Base-by-base conservation (phyloP, 2,888 invertebrate species). In the Limnephilus lunatus region DNA sequence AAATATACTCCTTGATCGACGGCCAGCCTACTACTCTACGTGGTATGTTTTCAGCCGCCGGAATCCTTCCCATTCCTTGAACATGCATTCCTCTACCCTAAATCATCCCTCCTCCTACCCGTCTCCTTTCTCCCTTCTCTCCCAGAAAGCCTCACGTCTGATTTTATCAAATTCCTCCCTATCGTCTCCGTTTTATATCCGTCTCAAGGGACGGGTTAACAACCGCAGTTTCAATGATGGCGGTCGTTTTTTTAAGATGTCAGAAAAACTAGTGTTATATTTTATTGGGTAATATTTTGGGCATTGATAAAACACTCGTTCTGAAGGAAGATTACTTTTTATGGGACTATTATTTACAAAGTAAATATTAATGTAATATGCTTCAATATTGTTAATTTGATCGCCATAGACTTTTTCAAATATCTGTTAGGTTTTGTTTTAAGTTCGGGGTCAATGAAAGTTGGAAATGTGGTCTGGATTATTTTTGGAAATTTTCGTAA, bases 131-230 rank as follows among this genome's bases (percentile, higher is more conserved):
- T n/a, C 68, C 7, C 68, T 5, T 5, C 68, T 9, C 68, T 68
- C 83, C 25, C 25, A 25, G 32, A 12, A 9, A 83, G 25, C 83
- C 83, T 83, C 35, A 83, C 83, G 35, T 83, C 83, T 83, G 83
- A 83, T 83, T 83, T 83, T 83, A 83, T 83, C 83, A 31, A 83
- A 83, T 83, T 83, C 83, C 83, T 83, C 83, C 35, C 83, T 83
- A 83, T 83, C 83, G 83, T 32, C 32, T 83, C 83, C 83, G 35
- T 35, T 83, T 83, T 39, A 35, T 83, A 83, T 83, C 83, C 83
- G 83, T 83, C 35, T 83, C 83, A 5, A 31, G 83, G 83, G 32
- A 32, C 12, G 83, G 25, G 68, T 83, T 83, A 11, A 35, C 83
- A 35, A n/a, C 83, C 83, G 35, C 12, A 39, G 83, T 83, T 83